A percentile compares a stretch with the other conserved stretches of the same genome.
Evolutionary conservation across 2,888 invertebrate genomes (phyloP).

Genomic region (Callyntrura guangdongensis): DNA sequence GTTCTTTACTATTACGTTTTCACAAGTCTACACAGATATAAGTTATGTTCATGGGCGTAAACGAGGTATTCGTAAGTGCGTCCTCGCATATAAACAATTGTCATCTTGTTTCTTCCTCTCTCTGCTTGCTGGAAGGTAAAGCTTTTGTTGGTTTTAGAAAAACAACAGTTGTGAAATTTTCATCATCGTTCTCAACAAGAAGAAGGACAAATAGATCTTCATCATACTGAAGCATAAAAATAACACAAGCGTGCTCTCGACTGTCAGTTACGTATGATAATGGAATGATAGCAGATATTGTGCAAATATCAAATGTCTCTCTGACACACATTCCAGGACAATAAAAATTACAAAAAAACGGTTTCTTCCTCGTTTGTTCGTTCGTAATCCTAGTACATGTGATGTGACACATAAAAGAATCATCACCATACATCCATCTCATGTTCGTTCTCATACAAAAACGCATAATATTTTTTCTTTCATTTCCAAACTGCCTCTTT

Average conservation of each 20-base stretch:
- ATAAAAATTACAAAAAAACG: background rate
- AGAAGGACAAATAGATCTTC: background rate
- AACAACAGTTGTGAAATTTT: conserved; percentile 1
- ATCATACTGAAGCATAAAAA: background rate
- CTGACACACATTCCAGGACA: conserved; percentile 38
- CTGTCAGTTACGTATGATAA: background rate
- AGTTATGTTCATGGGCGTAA: background rate
- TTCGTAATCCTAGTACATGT: too few species aligned
- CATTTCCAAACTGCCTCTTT: background rate
- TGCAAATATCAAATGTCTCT: background rate
- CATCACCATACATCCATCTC: background rate
- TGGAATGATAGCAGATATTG: background rate
- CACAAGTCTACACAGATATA: background rate
- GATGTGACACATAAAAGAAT: background rate
- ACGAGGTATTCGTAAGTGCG: conserved; percentile 7
- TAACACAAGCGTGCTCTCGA: background rate
- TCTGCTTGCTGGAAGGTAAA: conserved; percentile 7
- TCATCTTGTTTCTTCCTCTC: conserved; percentile 10
- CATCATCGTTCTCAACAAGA: background rate
- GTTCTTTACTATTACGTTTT: background rate
- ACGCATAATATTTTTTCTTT: background rate
- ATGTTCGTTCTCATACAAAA: background rate
- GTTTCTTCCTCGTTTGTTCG: background rate
- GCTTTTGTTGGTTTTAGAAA: conserved; percentile 3
- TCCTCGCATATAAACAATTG: conserved; percentile 42